Base-by-base conservation (phyloP, 2,113 vertebrate genomes). In the Poeciliopsis retropinna region DNA sequence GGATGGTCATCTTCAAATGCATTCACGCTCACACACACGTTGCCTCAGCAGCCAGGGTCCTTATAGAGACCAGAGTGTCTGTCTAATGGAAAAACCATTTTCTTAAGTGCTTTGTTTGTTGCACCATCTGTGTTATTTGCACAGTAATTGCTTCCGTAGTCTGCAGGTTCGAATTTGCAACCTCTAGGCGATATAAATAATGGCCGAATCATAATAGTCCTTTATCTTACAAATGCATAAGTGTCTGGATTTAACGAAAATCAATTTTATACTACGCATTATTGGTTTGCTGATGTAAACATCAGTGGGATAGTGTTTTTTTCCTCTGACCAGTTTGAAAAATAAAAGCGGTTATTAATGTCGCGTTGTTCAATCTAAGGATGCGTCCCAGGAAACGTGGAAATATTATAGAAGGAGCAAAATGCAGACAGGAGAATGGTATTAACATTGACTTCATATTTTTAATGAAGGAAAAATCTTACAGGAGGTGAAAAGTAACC, bases 51-150 rank as follows among this genome's bases (percentile, higher is more conserved):
- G 70, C 67, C 64, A 65, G 87, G 68, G 84, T 88, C 87, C 84
- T 86, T 73, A 83, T 71, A 68, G 80, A 89, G 80, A 88, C 82
- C 87, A 86, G 89, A 91, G 90, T 91, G 91, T 91, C 83, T 84
- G 70, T 80, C 86, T 92, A 93, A 90, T 92, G 90, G 90, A 88
- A 87, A 92, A 92, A 89, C 65, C 85, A 79, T 93, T 91, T 87
- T 88, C 89, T 89, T 88, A 91, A 94, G 92, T 91, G 92, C 86
- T 90, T 84, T 87, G 88, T 89, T 88, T 81, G 88, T 89, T 92
- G 84, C 85, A 79, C 85, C 90, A 92, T 91, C 86, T 92, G 89
- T 68, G 80, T 92, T 86, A 91, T 87, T 81, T 80, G 76, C 74
- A 72, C 67, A 80, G 79, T 90, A 91, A 93, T 94, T 91, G 90